Evolutionary conservation across 2,888 invertebrate genomes (phyloP).

Genomic region (Ectemnius cavifrons): DNA sequence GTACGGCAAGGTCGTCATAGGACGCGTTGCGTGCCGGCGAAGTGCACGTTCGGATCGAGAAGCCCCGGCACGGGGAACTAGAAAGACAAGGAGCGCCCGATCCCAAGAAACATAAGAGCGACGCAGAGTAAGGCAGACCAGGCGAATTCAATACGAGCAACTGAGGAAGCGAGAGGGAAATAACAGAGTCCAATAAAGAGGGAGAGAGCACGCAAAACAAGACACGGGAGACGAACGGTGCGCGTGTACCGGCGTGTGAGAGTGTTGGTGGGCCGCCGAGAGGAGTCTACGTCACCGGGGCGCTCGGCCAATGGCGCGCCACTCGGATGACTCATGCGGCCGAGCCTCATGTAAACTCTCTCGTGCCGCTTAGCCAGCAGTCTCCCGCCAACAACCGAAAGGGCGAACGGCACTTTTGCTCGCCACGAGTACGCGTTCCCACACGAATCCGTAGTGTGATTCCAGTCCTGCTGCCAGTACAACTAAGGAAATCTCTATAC

Average conservation of each 20-base stretch:
- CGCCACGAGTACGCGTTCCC: slow-evolving; percentile 44
- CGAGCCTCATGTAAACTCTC: slow-evolving; percentile 71
- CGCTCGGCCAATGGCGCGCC: slow-evolving; percentile 60
- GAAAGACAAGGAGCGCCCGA: slow-evolving; percentile 40
- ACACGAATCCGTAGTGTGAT: slow-evolving; percentile 32
- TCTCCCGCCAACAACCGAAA: slow-evolving; percentile 63
- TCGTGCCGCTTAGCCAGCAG: slow-evolving; percentile 62
- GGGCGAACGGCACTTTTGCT: slow-evolving; percentile 33
- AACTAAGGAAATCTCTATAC: too few species aligned
- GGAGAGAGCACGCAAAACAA: background rate
- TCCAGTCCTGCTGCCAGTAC: background rate
- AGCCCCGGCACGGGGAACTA: slow-evolving; percentile 32
- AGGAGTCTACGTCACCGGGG: slow-evolving; percentile 63
- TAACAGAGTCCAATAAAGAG: slow-evolving; percentile 22
- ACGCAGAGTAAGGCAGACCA: slow-evolving; percentile 2
- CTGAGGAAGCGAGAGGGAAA: slow-evolving; percentile 12
- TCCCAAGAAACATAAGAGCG: background rate
- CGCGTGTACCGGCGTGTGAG: slow-evolving; percentile 30
- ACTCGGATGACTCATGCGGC: slow-evolving; percentile 66
- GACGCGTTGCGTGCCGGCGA: slow-evolving; percentile 53
- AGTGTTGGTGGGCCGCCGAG: slow-evolving; percentile 45
- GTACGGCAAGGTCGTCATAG: slow-evolving; percentile 56
- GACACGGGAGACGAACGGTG: background rate
- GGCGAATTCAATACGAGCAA: background rate
- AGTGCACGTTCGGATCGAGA: slow-evolving; percentile 32